A percentile compares a stretch with the other conserved stretches of the same genome.
Evolutionary conservation across 2,113 vertebrate genomes (phyloP).

Genomic region (Proteles cristata): DNA sequence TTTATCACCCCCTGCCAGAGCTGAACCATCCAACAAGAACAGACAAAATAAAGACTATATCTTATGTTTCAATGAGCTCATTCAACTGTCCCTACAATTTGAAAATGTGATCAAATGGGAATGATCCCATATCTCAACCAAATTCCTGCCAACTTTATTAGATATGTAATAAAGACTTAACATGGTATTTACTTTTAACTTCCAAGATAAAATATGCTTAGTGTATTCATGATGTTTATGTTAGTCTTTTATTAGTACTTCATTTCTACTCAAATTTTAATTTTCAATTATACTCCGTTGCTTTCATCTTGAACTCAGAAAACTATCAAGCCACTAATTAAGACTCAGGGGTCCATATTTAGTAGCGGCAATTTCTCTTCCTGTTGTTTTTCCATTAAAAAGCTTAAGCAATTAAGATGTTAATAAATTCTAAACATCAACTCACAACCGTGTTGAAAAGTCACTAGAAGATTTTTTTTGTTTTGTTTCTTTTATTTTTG

Average conservation of each 20-base stretch:
- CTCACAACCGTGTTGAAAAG: neutral
- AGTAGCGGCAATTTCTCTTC: neutral
- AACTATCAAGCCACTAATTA: slow-evolving; percentile 22
- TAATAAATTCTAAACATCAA: slow-evolving; percentile 4
- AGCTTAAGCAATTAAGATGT: neutral
- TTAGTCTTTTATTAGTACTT: neutral
- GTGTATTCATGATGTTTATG: neutral
- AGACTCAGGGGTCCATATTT: neutral
- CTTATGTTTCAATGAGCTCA: neutral
- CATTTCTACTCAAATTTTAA: slow-evolving; percentile 3
- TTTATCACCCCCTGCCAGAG: neutral
- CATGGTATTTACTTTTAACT: neutral
- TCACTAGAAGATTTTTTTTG: neutral
- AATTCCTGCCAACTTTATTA: neutral
- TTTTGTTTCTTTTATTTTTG: neutral
- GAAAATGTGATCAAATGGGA: neutral
- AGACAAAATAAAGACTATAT: neutral
- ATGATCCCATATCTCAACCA: neutral
- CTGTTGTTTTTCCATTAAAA: neutral
- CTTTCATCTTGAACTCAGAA: neutral
- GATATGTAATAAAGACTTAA: neutral
- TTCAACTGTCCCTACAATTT: neutral
- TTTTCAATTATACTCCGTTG: neutral
- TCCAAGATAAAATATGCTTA: neutral
- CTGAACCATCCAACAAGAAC: neutral